Percentiles rank a stretch among this genome's conserved stretches.
Evolutionary conservation across 2,113 vertebrate species (phyloP).

Genomic region (Scomber scombrus): DNA sequence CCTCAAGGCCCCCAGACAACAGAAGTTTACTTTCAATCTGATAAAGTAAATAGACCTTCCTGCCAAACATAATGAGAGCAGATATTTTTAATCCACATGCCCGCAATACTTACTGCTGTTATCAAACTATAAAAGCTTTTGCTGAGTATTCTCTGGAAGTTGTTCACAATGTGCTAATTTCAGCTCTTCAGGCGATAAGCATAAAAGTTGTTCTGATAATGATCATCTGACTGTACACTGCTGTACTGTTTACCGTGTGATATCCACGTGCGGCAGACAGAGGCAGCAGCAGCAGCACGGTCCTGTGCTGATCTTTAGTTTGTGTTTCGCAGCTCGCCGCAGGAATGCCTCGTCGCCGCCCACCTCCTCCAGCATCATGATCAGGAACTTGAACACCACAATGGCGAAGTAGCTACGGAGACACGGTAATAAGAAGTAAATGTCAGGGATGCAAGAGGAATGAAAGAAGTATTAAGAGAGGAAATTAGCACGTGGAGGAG

Average conservation of each 20-base stretch:
- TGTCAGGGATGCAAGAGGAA: not conserved
- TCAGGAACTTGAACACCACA: slow-evolving; percentile 90
- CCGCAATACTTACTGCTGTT: not conserved
- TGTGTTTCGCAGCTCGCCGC: slow-evolving; percentile 73
- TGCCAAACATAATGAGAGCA: not conserved
- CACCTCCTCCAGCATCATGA: slow-evolving; percentile 90
- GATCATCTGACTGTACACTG: not conserved
- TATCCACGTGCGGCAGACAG: slow-evolving; percentile 84
- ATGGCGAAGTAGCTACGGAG: slow-evolving; percentile 87
- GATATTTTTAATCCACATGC: not conserved
- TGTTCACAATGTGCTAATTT: not conserved
- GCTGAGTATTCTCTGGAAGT: not conserved
- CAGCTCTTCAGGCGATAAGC: not conserved
- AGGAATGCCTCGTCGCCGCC: slow-evolving; percentile 87
- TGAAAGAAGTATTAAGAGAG: not conserved
- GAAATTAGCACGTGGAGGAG: not conserved
- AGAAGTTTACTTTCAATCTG: too few relatives aligned
- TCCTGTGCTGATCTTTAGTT: slow-evolving; percentile 86
- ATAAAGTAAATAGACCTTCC: not conserved
- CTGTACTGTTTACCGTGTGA: slow-evolving; percentile 83
- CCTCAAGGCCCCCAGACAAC: too few relatives aligned
- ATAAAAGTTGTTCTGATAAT: not conserved
- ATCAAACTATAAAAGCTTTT: not conserved
- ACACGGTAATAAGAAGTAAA: not conserved
- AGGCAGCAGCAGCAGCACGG: slow-evolving; percentile 91